Percentiles rank a stretch among this genome's conserved stretches.
Conservation (phyloP, 2,888 invertebrate species). For the Noctua comes region DNA sequence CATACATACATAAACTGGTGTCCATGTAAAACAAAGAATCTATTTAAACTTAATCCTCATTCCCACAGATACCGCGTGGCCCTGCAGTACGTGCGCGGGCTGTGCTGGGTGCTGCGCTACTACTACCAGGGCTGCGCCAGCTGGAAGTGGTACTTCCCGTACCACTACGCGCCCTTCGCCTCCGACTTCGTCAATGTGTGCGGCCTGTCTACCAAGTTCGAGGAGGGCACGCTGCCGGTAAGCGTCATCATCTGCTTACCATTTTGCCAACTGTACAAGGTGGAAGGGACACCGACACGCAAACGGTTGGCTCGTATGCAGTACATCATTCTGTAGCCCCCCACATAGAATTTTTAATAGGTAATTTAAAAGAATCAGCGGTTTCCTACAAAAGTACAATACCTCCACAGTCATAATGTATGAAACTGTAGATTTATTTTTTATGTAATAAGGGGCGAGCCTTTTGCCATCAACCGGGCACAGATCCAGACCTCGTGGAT, state of each 20-base stretch:
- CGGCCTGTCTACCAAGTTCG: slow-evolving; percentile 96
- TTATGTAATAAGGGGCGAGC: no score
- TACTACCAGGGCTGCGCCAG: slow-evolving; percentile 99
- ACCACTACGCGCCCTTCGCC: slow-evolving; percentile 99
- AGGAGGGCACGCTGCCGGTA: slow-evolving; percentile 96
- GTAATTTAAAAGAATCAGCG: no score
- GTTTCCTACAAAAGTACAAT: no score
- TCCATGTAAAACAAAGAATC: no score
- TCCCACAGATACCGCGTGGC: slow-evolving; percentile 93
- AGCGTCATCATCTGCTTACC: slow-evolving; percentile 69
- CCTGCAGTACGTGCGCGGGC: slow-evolving; percentile 97
- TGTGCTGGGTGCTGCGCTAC: slow-evolving; percentile 99
- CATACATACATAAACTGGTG: no score
- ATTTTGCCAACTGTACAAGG: neutral
- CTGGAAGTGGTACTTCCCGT: slow-evolving; percentile 99
- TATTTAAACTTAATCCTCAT: no score
- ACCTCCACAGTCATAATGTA: no score
- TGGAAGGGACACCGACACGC: no score
- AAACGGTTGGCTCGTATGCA: no score
- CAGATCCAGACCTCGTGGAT: neutral
- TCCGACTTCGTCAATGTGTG: slow-evolving; percentile 98
- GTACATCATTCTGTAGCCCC: no score
- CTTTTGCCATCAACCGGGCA: neutral
- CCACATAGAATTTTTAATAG: no score
- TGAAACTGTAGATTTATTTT: no score